A percentile compares a stretch with the other conserved stretches of the same genome.
phyloP scores from a whole-genome alignment of 2,797 vertebrate genomes.

The Liparis tanakae region DNA sequence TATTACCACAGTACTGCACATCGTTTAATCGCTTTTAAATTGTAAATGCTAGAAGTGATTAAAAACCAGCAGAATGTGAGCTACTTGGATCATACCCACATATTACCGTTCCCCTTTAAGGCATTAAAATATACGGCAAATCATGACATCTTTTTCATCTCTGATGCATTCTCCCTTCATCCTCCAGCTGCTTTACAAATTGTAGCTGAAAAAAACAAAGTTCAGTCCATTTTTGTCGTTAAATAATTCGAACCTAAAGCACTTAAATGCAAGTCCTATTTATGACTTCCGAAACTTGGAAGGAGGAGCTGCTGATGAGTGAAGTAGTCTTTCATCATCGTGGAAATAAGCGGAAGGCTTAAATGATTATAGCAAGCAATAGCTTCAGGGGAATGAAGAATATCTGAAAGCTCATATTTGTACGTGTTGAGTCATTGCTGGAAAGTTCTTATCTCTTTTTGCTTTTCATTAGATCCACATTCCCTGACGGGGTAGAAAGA shows the following conservation, averaged over 20 bases:
- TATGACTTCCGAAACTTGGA: constrained; percentile 29
- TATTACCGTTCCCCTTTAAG: constrained; percentile 13
- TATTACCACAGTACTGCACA: constrained; percentile 8
- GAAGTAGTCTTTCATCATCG: constrained; percentile 42
- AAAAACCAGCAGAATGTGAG: constrained; percentile 19
- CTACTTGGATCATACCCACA: constrained; percentile 40
- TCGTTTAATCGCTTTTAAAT: constrained; percentile 37
- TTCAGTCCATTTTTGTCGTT: background rate
- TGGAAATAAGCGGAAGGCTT: constrained; percentile 45
- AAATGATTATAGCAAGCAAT: constrained; percentile 36
- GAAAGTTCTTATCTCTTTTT: constrained; percentile 54
- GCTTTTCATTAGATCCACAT: constrained; percentile 62
- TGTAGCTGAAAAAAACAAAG: background rate
- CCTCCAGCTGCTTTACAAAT: constrained; percentile 9
- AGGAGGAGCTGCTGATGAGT: constrained; percentile 37
- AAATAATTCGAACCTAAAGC: constrained; percentile 21
- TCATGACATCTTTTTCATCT: background rate
- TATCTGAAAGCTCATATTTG: constrained; percentile 57
- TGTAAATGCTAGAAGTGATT: constrained; percentile 18
- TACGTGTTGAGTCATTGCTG: constrained; percentile 57
- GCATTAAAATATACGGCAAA: background rate
- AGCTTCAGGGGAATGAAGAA: constrained; percentile 25
- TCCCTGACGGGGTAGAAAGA: constrained; percentile 42
- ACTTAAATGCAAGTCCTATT: constrained; percentile 36
- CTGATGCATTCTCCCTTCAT: background rate